Conservation (phyloP, 2,888 invertebrate species). For the Conus canariensis region DNA sequence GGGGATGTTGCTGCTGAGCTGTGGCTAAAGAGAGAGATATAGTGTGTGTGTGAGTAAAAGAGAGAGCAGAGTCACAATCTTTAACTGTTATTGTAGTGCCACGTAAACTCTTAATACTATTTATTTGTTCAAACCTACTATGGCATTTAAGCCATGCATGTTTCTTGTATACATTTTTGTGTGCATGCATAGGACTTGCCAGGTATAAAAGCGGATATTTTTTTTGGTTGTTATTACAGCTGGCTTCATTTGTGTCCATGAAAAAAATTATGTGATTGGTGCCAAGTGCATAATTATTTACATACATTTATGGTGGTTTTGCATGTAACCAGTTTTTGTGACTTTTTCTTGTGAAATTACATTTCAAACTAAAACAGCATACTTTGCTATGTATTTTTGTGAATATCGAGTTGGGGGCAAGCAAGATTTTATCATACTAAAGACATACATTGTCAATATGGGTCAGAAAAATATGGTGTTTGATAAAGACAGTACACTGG, state of each 20-base stretch:
- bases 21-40: no score
- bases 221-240: background rate
- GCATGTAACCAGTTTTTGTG: background rate
- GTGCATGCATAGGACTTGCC: background rate
- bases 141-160: background rate
- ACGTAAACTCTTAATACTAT: background rate
- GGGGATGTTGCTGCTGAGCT: no score
- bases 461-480: no score
- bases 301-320: background rate
- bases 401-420: no score
- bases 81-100: no score
- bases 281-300: constrained; percentile 12
- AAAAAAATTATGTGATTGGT: background rate
- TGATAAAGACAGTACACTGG: no score
- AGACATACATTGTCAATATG: no score
- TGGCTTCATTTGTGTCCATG: background rate
- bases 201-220: background rate
- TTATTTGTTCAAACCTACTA: background rate
- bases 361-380: background rate
- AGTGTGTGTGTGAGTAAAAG: no score
- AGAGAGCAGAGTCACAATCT: no score
- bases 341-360: background rate
- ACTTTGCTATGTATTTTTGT: background rate
- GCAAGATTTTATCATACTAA: no score
- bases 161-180: background rate